Evolutionary conservation across 37 sponge, comb jelly and placozoan genomes (phyloP), one percentile per base, ranked within the genome.

Genomic region (Spongia lamella): DNA sequence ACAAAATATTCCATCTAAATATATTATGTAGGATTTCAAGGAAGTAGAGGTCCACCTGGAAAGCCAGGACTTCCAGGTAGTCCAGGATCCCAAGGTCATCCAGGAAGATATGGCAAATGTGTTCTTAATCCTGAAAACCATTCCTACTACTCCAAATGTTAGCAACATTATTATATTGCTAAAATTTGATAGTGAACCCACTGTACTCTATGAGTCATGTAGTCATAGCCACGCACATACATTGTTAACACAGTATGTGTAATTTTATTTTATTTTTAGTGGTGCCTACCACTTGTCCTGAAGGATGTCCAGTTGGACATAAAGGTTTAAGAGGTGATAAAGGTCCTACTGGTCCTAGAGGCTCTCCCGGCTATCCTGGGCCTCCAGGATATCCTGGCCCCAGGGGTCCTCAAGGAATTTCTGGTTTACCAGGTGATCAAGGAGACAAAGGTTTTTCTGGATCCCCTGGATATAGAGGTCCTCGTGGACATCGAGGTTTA

Each of bases 271-370:
- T n/a, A 43, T 43, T 43, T 43, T 9, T 43, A 43, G 47, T 43
- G 47, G 47, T 43, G 47, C 47, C 7, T 43, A 43, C 47, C 9
- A 5, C 5, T 13, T 43, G 47, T 43, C 47, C 47, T 9, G 7
- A 43, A 43, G 47, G 47, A 43, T 43, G 47, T 43, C 47, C 47
- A 13, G 9, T 13, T 43, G 47, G 47, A 13, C 7, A 5, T 43
- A 43, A 43, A 64, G 66, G 66, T 32, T 5, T 32, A 19, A 29
- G 27, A 32, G 66, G 66, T 15, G 11, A 20, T 4, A 26, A 7
- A 5, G 66, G 66, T 64, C n/a, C 66, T 15, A 26, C 66, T 32
- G 66, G 66, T 25, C 66, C 32, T 64, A 32, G n/a, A 9, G 66
- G 66, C 5, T 19, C 9, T 19, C 31, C 36, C 7, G 66, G 66